These are phyloP conservation scores for Resseliella maxima DNA, from an alignment of 2,888 invertebrate species.

Conservation along the genomic window DNA sequence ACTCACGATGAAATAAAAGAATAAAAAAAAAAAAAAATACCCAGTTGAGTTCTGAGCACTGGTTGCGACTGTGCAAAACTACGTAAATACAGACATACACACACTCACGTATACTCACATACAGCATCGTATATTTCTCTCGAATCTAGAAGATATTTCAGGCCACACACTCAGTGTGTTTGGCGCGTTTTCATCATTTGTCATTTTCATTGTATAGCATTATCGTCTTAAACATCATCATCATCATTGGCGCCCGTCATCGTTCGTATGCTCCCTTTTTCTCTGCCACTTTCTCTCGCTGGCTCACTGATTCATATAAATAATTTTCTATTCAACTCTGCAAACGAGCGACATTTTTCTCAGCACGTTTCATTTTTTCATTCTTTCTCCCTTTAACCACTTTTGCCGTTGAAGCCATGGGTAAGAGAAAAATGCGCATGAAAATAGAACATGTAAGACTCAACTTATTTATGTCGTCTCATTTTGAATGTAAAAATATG, in stretches of 20 bases:
- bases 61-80: background rate
- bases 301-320: background rate
- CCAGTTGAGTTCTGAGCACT: background rate
- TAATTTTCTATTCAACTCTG: slow-evolving; percentile 51
- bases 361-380: background rate
- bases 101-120: background rate
- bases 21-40: background rate
- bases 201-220: slow-evolving; percentile 50
- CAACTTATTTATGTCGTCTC: slow-evolving; percentile 32
- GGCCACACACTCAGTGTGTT: slow-evolving; percentile 29
- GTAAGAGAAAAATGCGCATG: background rate
- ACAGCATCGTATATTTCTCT: background rate
- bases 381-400: background rate
- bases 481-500: slow-evolving; percentile 35
- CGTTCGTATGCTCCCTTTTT: background rate
- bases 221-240: slow-evolving; percentile 50
- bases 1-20: background rate
- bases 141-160: slow-evolving; percentile 1
- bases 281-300: background rate
- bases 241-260: slow-evolving; percentile 52
- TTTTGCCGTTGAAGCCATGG: background rate
- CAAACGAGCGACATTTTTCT: slow-evolving; percentile 54
- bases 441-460: background rate
- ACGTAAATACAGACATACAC: background rate
- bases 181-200: slow-evolving; percentile 49